phyloP scores from a whole-genome alignment of 37 sponge, comb jelly and placozoan species.

The Aplysina aerophoba region DNA sequence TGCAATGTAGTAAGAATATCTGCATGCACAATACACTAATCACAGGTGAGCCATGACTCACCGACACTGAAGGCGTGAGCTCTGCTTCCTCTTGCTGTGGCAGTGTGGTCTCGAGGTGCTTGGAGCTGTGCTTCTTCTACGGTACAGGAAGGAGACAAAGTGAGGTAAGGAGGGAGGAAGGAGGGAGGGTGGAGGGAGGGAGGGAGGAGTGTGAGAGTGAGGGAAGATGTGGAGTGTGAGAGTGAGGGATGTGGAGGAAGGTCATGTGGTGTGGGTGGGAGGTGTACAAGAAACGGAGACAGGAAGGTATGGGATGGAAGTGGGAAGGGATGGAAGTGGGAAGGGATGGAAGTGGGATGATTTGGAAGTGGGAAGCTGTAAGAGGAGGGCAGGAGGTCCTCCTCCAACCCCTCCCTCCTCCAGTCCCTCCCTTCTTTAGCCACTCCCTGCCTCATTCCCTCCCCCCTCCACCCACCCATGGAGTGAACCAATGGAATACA shows the following conservation, averaged over 20 bases:
- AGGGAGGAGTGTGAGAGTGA: not conserved
- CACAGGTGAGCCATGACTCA: not conserved
- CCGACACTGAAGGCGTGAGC: not conserved
- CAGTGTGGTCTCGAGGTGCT: not conserved
- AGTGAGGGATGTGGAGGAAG: not conserved
- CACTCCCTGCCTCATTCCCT: no score
- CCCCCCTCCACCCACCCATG: no score
- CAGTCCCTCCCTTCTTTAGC: no score
- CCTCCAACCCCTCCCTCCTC: no score
- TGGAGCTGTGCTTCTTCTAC: slow-evolving; percentile 3
- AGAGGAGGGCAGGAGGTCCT: not conserved
- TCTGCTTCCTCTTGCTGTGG: not conserved
- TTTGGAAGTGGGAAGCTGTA: not conserved
- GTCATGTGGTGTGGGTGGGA: no score
- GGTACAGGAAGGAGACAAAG: not conserved
- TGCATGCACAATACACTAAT: no score
- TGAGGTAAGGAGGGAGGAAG: not conserved
- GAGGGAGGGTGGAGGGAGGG: not conserved
- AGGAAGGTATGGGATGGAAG: not conserved
- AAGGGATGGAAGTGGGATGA: not conserved
- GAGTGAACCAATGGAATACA: not conserved
- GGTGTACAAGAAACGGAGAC: not conserved
- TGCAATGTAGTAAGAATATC: no score
- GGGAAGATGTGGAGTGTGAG: not conserved
- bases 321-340: slow-evolving; percentile 6